A percentile compares a stretch with the other conserved stretches of the same genome.
Conservation (phyloP, 2,888 invertebrate genomes). For the Erynnis tages region DNA sequence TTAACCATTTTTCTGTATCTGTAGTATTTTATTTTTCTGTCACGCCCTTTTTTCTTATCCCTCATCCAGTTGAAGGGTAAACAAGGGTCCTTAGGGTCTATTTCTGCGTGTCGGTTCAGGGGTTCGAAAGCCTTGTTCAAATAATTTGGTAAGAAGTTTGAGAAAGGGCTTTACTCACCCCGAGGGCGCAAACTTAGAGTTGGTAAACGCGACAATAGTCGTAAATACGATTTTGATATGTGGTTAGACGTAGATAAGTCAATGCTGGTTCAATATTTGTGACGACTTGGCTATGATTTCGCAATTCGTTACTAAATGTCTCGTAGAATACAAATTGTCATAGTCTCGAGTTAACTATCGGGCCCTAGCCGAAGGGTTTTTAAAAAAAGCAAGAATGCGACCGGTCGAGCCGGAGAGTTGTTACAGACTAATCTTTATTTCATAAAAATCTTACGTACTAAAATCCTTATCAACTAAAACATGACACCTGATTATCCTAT, state of each 20-base stretch:
- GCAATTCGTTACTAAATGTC: too few species aligned
- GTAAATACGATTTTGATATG: slow-evolving; percentile 25
- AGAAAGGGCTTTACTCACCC: slow-evolving; percentile 61
- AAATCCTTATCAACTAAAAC: too few species aligned
- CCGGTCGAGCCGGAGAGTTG: too few species aligned
- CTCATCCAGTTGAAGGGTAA: slow-evolving; percentile 30
- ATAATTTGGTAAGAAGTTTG: slow-evolving; percentile 74
- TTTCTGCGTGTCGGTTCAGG: slow-evolving; percentile 44
- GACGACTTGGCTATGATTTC: not conserved
- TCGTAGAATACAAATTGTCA: too few species aligned
- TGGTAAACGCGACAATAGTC: slow-evolving; percentile 42
- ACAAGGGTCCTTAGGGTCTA: slow-evolving; percentile 37
- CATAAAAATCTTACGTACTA: too few species aligned
- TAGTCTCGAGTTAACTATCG: too few species aligned
- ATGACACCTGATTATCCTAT: too few species aligned
- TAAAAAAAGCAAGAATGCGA: too few species aligned
- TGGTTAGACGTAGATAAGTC: not conserved
- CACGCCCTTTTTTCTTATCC: slow-evolving; percentile 31
- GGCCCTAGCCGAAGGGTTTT: too few species aligned
- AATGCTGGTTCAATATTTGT: not conserved
- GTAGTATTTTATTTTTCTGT: slow-evolving; percentile 47
- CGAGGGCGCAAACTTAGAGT: slow-evolving; percentile 63
- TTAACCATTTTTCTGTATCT: too few species aligned
- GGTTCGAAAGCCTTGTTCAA: slow-evolving; percentile 57
- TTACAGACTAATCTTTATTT: too few species aligned